Conservation (phyloP, 1,140 invertebrate species). For the Drosophila tani region DNA sequence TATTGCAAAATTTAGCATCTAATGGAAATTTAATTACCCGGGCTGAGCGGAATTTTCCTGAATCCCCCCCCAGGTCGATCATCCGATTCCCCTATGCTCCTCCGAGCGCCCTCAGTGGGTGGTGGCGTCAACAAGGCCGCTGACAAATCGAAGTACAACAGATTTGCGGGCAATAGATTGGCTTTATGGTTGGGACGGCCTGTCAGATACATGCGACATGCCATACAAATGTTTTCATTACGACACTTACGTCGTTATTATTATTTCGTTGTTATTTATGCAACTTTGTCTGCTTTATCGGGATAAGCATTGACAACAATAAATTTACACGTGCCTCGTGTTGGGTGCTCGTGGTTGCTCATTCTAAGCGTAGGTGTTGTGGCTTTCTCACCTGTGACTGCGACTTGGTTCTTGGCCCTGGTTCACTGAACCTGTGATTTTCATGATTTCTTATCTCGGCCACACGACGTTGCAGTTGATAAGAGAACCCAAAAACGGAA, state of each 20-base stretch:
- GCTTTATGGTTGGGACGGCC: constrained; percentile 28
- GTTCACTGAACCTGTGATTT: constrained; percentile 43
- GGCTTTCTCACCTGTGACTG: constrained; percentile 1
- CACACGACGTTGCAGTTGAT: constrained; percentile 21
- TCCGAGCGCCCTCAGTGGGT: not conserved
- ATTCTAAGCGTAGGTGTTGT: constrained; percentile 8
- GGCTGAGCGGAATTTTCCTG: not conserved
- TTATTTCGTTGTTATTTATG: constrained; percentile 20
- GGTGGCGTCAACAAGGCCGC: constrained; percentile 26
- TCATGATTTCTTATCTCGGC: constrained; percentile 27
- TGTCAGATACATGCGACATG: constrained; percentile 10
- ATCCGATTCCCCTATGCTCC: constrained; percentile 2
- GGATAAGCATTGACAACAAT: constrained; percentile 36
- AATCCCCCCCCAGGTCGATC: not conserved
- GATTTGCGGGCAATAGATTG: constrained; percentile 30
- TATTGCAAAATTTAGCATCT: constrained; percentile 20
- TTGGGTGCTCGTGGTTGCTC: too few species aligned
- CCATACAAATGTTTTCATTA: constrained; percentile 67
- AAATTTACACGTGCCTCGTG: constrained; percentile 30
- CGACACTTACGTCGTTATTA: constrained; percentile 35
- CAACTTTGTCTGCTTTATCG: constrained; percentile 42
- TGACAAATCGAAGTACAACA: constrained; percentile 36
- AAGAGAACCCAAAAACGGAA: constrained; percentile 2
- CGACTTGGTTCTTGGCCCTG: constrained; percentile 5
- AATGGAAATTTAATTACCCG: constrained; percentile 40